Base-by-base conservation (phyloP, 2,113 vertebrate species). In the Limanda limanda region DNA sequence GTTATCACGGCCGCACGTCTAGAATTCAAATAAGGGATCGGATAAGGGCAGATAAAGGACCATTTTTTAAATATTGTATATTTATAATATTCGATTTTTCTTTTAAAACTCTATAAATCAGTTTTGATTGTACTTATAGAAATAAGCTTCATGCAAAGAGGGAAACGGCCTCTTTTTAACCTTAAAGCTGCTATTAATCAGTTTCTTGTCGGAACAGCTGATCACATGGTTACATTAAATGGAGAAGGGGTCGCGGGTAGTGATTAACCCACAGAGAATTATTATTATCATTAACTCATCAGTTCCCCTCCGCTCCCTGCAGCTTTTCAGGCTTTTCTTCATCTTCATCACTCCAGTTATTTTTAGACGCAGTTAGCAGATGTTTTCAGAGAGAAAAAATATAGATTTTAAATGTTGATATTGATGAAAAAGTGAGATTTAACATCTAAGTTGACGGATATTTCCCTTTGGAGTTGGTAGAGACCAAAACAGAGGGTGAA, bases 261-360 rank as follows among this genome's bases (percentile, higher is more conserved):
- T 55, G 24, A 61, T 69, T 23, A 57, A 57, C 23, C 23, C 55
- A 25, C 55, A 14, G 55, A 25, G 23, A 57, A 57, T 25, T 14
- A 21, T 60, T 24, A 68, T 52, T 40, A 72, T 55, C 54, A 60
- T 48, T 42, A 58, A 47, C 7, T 35, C 40, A 23, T 64, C 62
- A 47, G 2, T 45, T 23, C 14, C 62, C 23, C 23, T 25, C 61
- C 3, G n/a, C 21, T 45, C 14, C 40, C 6, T 11, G n/a, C 54
- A 10, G 54, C n/a, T 10, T 55, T 23, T 5, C 9, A 55, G 54
- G 5, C 2, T 55, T 21, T 11, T 13, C 4, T 15, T 25, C 55
- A 24, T 25, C 25, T 4, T 21, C 51, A 14, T 57, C 55, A 24
- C n/a, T 24, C 13, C 14, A 15, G 45, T 11, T 24, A 25, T 47